A percentile compares a stretch with the other conserved stretches of the same genome.
Evolutionary conservation across 2,113 vertebrate species (phyloP).

Genomic region (Corythaixoides concolor): DNA sequence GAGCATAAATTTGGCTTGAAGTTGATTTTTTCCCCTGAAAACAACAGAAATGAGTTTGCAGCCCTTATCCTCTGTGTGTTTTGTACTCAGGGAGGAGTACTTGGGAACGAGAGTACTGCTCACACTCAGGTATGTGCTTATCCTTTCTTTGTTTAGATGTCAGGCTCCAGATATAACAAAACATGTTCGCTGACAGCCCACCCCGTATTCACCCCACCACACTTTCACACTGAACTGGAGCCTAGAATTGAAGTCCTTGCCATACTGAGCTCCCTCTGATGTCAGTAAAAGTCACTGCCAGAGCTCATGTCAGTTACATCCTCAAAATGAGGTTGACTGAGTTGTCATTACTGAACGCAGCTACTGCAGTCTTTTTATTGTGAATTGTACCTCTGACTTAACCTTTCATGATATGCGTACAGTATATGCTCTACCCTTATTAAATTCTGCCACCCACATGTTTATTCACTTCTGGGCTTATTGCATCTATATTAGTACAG

Average conservation of each 20-base stretch:
- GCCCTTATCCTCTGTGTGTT: fast-evolving
- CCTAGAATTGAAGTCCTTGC: not conserved
- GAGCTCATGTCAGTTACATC: not conserved
- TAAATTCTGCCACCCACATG: not conserved
- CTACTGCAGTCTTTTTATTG: not conserved
- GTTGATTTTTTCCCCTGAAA: not conserved
- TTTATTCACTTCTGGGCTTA: not conserved
- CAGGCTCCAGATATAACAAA: not conserved
- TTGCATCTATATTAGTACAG: not conserved
- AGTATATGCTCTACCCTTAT: not conserved
- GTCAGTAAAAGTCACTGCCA: not conserved
- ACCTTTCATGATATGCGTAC: fast-evolving
- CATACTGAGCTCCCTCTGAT: not conserved
- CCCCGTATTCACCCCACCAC: not conserved
- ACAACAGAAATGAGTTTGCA: not conserved
- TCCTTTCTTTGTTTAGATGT: not conserved
- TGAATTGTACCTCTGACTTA: not conserved
- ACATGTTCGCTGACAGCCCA: not conserved
- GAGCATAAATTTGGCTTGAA: not conserved
- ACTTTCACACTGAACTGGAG: not conserved
- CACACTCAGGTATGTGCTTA: not conserved
- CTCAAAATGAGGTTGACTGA: not conserved
- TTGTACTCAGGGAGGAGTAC: not conserved
- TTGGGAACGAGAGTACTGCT: not conserved
- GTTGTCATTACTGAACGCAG: not conserved